A percentile compares a stretch with the other conserved stretches of the same genome.
These are phyloP conservation scores for Caenorhabditis sp. DNA, from an alignment of 2,888 invertebrate genomes.

Conservation along the genomic window DNA sequence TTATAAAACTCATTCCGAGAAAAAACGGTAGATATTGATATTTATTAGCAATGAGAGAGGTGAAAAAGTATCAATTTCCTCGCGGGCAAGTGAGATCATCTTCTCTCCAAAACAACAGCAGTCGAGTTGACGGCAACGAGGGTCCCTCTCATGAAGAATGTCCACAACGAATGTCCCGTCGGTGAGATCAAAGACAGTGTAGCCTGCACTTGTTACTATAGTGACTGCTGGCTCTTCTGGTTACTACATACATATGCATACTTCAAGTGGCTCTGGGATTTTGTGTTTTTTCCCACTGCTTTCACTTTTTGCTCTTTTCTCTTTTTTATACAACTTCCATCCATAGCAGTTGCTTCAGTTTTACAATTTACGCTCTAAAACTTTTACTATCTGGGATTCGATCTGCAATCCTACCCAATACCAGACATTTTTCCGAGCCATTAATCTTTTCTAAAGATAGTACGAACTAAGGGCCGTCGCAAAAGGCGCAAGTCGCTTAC, in stretches of 20 bases:
- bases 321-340: not conserved
- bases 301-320: slow-evolving; percentile 10
- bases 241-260: not conserved
- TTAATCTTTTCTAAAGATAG: slow-evolving; percentile 62
- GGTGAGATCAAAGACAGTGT: slow-evolving; percentile 44
- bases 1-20: too few species aligned
- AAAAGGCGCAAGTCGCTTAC: slow-evolving; percentile 52
- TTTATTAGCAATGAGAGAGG: slow-evolving; percentile 2
- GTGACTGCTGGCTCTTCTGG: slow-evolving; percentile 3
- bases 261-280: too few species aligned
- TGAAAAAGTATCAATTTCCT: slow-evolving; percentile 38
- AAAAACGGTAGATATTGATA: not conserved
- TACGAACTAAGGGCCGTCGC: slow-evolving; percentile 45
- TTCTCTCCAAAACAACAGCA: slow-evolving; percentile 44
- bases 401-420: slow-evolving; percentile 29
- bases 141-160: slow-evolving; percentile 39
- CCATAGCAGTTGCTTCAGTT: too few species aligned
- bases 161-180: slow-evolving; percentile 39
- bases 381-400: slow-evolving; percentile 33
- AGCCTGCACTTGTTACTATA: slow-evolving; percentile 26
- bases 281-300: not conserved
- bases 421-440: slow-evolving; percentile 58
- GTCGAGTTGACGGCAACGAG: slow-evolving; percentile 14
- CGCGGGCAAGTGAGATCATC: slow-evolving; percentile 35
- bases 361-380: not conserved